Conservation (phyloP, 1,140 invertebrate genomes). For the Nymphalis io region DNA sequence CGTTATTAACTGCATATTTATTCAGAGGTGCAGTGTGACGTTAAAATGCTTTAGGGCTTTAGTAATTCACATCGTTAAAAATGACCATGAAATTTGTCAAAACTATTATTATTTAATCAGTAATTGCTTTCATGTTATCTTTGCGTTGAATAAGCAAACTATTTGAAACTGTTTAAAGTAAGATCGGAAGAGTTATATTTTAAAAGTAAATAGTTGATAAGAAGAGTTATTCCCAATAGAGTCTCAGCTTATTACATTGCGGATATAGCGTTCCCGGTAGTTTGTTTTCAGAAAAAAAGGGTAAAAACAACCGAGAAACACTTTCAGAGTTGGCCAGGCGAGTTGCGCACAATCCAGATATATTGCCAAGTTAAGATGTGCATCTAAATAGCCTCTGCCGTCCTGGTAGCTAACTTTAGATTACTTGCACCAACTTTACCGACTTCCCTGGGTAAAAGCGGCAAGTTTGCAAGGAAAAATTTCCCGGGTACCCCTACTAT, state of each 20-base stretch:
- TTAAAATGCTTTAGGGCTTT: not conserved
- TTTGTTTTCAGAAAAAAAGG: conserved; percentile 53
- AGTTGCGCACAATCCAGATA: conserved; percentile 71
- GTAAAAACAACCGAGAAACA: conserved; percentile 52
- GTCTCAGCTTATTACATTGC: conserved; percentile 55
- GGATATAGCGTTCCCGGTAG: conserved; percentile 50
- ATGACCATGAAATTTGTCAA: not conserved
- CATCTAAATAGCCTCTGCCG: conserved; percentile 77
- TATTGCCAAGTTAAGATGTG: conserved; percentile 77
- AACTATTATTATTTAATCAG: not conserved
- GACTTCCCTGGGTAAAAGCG: conserved; percentile 46
- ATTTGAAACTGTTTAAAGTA: no score
- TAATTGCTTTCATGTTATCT: not conserved
- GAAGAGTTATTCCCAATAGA: conserved; percentile 23
- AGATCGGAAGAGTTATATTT: no score
- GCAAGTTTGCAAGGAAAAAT: conserved; percentile 66
- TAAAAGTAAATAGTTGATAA: conserved; percentile 1
- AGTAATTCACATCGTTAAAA: not conserved
- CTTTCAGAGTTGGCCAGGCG: conserved; percentile 50
- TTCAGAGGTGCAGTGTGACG: conserved; percentile 5
- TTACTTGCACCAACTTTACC: conserved; percentile 74
- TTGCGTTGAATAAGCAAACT: not conserved
- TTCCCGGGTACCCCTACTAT: conserved; percentile 44
- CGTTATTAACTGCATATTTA: conserved; percentile 18
- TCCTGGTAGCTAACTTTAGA: conserved; percentile 77